phyloP scores from a whole-genome alignment of 2,888 invertebrate species.

The Nephrotoma flavescens region DNA sequence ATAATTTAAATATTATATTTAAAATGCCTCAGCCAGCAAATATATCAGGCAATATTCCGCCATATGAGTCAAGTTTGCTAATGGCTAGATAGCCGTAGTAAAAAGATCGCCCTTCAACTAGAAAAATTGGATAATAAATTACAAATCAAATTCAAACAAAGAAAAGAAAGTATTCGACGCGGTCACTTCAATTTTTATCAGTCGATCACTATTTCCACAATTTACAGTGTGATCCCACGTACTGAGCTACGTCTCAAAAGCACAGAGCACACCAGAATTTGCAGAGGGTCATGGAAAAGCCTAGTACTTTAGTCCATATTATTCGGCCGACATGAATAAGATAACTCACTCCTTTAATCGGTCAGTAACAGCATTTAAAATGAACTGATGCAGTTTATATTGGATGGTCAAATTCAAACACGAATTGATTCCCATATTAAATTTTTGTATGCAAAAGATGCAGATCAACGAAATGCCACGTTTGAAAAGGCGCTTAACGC shows the following conservation, averaged over 20 bases:
- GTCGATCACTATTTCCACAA: conserved; percentile 94
- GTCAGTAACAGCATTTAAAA: conserved; percentile 82
- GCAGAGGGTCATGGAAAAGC: conserved; percentile 66
- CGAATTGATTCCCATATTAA: conserved; percentile 97
- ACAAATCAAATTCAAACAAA: conserved; percentile 87
- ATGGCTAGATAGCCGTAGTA: conserved; percentile 88
- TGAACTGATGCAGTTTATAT: conserved; percentile 90
- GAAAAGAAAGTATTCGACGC: conserved; percentile 85
- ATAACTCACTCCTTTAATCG: conserved; percentile 97
- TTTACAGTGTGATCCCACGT: conserved; percentile 74
- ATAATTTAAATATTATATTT: neutral
- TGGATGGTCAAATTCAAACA: conserved; percentile 92
- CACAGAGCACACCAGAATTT: conserved; percentile 84
- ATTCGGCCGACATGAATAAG: conserved; percentile 89
- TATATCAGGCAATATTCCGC: conserved; percentile 42
- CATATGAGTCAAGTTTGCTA: conserved; percentile 52
- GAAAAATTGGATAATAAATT: conserved; percentile 94
- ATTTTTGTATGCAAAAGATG: conserved; percentile 91
- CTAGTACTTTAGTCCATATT: conserved; percentile 93
- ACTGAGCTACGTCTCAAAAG: conserved; percentile 91
- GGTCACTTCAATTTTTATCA: conserved; percentile 96
- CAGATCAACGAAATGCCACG: conserved; percentile 87
- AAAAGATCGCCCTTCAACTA: conserved; percentile 87
- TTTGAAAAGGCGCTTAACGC: conserved; percentile 83
- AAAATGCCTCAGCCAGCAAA: conserved; percentile 1